Base-by-base conservation (phyloP, 2,113 vertebrate species). In the Mirounga angustirostris region DNA sequence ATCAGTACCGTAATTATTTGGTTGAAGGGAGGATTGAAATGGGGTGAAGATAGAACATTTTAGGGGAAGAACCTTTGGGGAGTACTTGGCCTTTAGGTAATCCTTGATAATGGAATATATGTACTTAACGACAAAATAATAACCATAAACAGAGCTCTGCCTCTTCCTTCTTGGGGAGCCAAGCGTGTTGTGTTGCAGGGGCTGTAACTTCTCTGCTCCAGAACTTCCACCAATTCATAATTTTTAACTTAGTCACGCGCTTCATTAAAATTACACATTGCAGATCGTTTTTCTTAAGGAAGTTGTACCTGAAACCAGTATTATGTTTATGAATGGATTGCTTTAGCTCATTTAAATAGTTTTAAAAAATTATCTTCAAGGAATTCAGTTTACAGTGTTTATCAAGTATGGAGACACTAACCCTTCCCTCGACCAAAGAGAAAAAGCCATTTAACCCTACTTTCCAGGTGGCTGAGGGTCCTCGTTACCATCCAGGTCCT, bases 341-440 rank as follows among this genome's bases (percentile, higher is more conserved):
- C 36, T 88, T 80, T 58, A 54, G 43, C 61, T 94, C 40, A 13
- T 61, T 26, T 46, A 43, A 61, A 33, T 56, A 69, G 54, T 93
- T 91, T 54, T 40, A n/a, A 76, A 71, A 67, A 30, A 54, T 43
- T 61, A 16, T 80, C 81, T 89, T 89, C 22, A 33, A 61, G 76
- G 13, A 94, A 85, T 88, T 81, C 14, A 33, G 36, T 83, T 92
- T 76, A 67, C 33, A 28, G 46, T 92, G 74, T 40, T 95, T 79
- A 58, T 86, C 30, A 92, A 19, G 30, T 92, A 84, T 80, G 58
- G 71, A 90, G 94, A 89, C n/a, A 58, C 43, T 28, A 67, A 63
- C 26, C 24, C 30, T 90, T 83, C 73, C 43, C 36, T 79, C 91
- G 40, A 74, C 50, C 63, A 87, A 79, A 40, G 85, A 76, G 67